Evolutionary conservation across 2,888 invertebrate genomes (phyloP).

Genomic region (Octonoba sinensis): DNA sequence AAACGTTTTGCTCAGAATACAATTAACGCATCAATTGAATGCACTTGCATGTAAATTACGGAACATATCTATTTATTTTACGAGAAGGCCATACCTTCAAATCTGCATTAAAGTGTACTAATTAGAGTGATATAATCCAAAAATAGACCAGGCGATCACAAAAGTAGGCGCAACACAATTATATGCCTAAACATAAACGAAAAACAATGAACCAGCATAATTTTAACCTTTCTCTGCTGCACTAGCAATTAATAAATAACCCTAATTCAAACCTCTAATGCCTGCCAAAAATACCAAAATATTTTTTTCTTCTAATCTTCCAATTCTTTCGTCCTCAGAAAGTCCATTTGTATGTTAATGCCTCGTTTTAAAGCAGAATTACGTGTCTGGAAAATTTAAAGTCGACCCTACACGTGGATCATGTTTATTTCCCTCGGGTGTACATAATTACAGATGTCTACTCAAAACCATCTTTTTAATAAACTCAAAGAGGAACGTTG

Average conservation of each 20-base stretch:
- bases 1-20: too few relatives aligned
- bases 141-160: too few relatives aligned
- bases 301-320: constrained; percentile 49
- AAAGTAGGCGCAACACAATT: too few relatives aligned
- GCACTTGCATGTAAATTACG: too few relatives aligned
- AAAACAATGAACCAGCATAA: not conserved
- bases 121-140: too few relatives aligned
- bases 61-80: too few relatives aligned
- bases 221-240: constrained; percentile 18
- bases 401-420: constrained; percentile 13
- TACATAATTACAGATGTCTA: constrained; percentile 33
- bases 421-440: constrained; percentile 37
- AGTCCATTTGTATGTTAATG: constrained; percentile 54
- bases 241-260: constrained; percentile 50
- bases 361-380: constrained; percentile 16
- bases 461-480: constrained; percentile 49
- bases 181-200: not conserved
- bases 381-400: constrained; percentile 49
- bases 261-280: constrained; percentile 20
- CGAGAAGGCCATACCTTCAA: too few relatives aligned
- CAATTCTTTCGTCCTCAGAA: constrained; percentile 38
- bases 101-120: too few relatives aligned
- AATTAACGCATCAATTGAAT: too few relatives aligned
- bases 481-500: constrained; percentile 18
- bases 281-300: constrained; percentile 37